Percentiles rank a stretch among this genome's conserved stretches.
phyloP scores from a whole-genome alignment of 2,113 vertebrate species.

The Oxyruncus cristatus region DNA sequence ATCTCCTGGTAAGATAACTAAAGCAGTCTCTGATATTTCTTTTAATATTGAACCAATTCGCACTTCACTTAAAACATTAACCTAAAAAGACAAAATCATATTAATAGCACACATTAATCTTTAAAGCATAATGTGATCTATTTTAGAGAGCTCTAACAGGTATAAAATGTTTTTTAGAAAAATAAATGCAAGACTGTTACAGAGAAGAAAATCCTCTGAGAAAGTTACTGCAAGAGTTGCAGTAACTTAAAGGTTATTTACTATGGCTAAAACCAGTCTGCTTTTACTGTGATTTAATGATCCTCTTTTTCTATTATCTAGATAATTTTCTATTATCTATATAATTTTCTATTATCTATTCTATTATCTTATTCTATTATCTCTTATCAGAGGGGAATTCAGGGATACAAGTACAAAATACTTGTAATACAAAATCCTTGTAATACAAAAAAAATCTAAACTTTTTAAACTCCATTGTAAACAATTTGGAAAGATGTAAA shows the following conservation, averaged over 20 bases:
- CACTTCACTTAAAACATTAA: slow-evolving; percentile 75
- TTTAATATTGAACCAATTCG: slow-evolving; percentile 76
- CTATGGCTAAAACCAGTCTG: not conserved
- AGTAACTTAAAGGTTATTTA: not conserved
- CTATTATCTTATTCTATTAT: too few relatives aligned
- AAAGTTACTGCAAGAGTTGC: not conserved
- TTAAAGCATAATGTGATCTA: not conserved
- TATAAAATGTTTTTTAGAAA: not conserved
- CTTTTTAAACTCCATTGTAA: not conserved
- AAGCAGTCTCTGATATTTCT: slow-evolving; percentile 77
- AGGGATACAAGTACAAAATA: not conserved
- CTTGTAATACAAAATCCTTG: too few relatives aligned
- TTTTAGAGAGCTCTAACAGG: not conserved
- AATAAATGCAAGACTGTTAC: not conserved
- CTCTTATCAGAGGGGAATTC: not conserved
- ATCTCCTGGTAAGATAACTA: slow-evolving; percentile 75
- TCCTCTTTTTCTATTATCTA: not conserved
- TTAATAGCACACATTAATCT: not conserved
- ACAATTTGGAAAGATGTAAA: not conserved
- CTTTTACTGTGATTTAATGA: not conserved
- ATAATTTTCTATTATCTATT: not conserved
- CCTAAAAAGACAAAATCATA: slow-evolving; percentile 56
- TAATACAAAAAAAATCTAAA: not conserved
- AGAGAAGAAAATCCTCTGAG: not conserved
- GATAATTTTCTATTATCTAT: not conserved